Percentiles rank a stretch among this genome's conserved stretches.
These are phyloP conservation scores for Chamaea fasciata DNA, from an alignment of 2,113 vertebrate genomes.

Conservation along the genomic window DNA sequence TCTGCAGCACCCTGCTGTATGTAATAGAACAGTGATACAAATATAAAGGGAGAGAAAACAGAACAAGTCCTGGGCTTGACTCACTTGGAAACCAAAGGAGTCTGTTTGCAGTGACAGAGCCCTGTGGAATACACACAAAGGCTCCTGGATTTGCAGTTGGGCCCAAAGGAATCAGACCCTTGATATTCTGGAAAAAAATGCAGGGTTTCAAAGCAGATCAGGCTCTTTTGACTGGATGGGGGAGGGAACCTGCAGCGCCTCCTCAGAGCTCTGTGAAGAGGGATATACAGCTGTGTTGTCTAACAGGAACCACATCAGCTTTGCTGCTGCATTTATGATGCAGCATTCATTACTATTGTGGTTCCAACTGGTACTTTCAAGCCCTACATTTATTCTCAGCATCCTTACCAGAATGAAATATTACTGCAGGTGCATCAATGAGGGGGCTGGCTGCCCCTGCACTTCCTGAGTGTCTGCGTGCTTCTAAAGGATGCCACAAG, in stretches of 20 bases:
- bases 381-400: neutral
- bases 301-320: neutral
- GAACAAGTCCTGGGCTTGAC: neutral
- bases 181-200: neutral
- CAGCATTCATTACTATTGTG: neutral
- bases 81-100: neutral
- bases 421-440: neutral
- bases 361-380: neutral
- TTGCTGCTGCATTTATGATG: neutral
- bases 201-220: neutral
- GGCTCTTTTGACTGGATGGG: neutral
- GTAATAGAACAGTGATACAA: neutral
- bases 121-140: neutral
- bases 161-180: neutral
- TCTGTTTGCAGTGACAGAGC: neutral
- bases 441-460: neutral
- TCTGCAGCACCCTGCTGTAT: neutral
- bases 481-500: neutral
- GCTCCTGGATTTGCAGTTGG: neutral
- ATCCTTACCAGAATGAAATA: neutral
- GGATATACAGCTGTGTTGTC: neutral
- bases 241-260: neutral
- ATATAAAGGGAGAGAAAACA: neutral
- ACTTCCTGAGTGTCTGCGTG: neutral
- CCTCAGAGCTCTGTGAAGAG: neutral